Conservation (phyloP, 2,797 vertebrate species). For the Parauchenoglanis punctatus region DNA sequence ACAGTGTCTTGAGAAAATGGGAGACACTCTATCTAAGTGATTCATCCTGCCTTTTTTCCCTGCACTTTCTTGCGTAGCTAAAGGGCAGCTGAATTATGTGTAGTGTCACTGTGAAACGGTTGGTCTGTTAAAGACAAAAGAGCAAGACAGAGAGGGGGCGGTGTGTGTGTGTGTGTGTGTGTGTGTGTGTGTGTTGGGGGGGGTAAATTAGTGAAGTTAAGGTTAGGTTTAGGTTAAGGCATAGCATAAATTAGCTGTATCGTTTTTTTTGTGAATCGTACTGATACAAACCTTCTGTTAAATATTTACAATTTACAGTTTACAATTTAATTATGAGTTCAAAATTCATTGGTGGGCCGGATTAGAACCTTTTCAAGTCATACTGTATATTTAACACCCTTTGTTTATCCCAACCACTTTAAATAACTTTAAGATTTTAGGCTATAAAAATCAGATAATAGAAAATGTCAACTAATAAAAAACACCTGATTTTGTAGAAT, state of each 20-base stretch:
- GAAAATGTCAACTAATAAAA: no score
- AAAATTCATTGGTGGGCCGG: neutral
- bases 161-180: neutral
- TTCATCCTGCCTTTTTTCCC: slow-evolving; percentile 23
- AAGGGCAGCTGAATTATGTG: slow-evolving; percentile 46
- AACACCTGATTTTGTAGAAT: no score
- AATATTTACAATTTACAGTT: neutral
- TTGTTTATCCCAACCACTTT: no score
- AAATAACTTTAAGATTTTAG: no score
- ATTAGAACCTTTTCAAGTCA: neutral
- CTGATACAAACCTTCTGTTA: neutral
- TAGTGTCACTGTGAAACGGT: slow-evolving; percentile 30
- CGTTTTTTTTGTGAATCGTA: neutral
- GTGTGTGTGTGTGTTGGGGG: no score
- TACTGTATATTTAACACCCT: neutral
- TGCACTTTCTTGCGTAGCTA: slow-evolving; percentile 23
- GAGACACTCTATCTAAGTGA: slow-evolving; percentile 46
- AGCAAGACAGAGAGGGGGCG: neutral
- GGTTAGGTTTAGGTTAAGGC: no score
- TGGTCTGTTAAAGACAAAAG: slow-evolving; percentile 20
- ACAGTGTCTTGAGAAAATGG: slow-evolving; percentile 48
- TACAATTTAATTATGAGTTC: neutral
- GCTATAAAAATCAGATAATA: no score
- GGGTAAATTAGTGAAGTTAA: no score
- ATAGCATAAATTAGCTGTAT: no score